Base-by-base conservation (phyloP, 2,113 vertebrate genomes). In the Chloroceryle aenea region DNA sequence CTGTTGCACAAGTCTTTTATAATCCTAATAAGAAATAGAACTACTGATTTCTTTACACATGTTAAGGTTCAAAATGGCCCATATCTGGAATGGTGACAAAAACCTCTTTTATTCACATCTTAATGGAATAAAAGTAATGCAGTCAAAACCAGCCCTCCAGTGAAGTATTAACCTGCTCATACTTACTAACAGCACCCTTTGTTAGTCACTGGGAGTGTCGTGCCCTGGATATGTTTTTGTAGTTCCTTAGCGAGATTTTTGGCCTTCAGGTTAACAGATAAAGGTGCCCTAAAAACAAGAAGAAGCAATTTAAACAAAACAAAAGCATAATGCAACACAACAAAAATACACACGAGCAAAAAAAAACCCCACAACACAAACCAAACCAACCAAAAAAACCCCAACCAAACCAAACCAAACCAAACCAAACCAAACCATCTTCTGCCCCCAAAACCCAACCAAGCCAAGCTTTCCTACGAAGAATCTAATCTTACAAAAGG, bases 171-270 rank as follows among this genome's bases (percentile, higher is more conserved):
- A 85, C 14, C 32, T 50, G 14, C 25, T 56, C 19, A 38, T 72
- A 96, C 98, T 98, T 97, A 99, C 99, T 99, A 98, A 97, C 99
- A 99, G 89, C 98, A 97, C 32, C 99, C 99, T 91, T 98, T 99
- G 95, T 98, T 99, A 90, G 82, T 98, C 52, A 99, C 62, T 13
- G 95, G 97, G 40, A 99, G 78, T 3, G 7, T 91, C 43, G 98
- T 98, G 75, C 99, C 99, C 75, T 98, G 98, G 93, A 99, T 91
- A 17, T 98, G n/a, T 18, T 95, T 98, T 48, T 98, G 93, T 48
- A 99, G 53, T 56, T 98, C 97, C 87, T 97, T 95, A 72, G 98
- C 98, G 85, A 99, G 96, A 69, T 98, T n/a, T 80, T 96, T 99
- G 63, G 98, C 97, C 95, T 97, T 96, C 93, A 99, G 85, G 83